Base-by-base conservation (phyloP, 2,113 vertebrate genomes). In the Hippocampus mohnikei region DNA sequence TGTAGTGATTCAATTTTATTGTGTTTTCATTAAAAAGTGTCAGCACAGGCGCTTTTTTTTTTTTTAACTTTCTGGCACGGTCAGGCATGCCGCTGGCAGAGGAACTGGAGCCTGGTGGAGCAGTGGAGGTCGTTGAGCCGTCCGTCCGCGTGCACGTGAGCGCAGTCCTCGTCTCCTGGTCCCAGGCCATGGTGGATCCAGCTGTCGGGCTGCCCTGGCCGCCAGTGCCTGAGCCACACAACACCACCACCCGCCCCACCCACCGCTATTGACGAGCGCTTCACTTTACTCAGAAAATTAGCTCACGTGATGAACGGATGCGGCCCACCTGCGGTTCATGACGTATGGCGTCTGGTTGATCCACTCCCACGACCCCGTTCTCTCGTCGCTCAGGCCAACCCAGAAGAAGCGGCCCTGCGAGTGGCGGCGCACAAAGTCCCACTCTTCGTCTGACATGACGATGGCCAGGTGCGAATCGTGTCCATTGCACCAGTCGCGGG, bases 341-440 rank as follows among this genome's bases (percentile, higher is more conserved):
- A 84, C 20, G 64, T 89, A 89, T 0, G 88, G 88, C 1, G 88
- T 89, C 55, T 80, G 66, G 74, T 88, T 90, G 65, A 88, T 85
- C 88, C 88, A 90, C 77, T 88, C 87, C 88, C 88, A 90, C 33
- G 66, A 46, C 8, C 81, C 84, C 0, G 72, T 78, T 1, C 64
- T 70, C 74, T 73, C 82, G 2, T 90, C 88, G 0, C 74, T 82
- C 72, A 90, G 80, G 9, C 88, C 88, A 1, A 88, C 8, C 88
- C 88, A 90, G 75, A 11, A 71, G 55, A 81, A 81, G 2, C 0
- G 0, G 0, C 80, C 76, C 0, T 0, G 0, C 0, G 16, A 0
- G 0, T 27, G 40, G 0, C 0, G 3, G 1, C 12, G 0, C 56
- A 88, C 78, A 29, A 65, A 86, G 16, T 83, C 67, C 84, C 86